A percentile compares a stretch with the other conserved stretches of the same genome.
Conservation (phyloP, 2,113 vertebrate genomes). For the Scophthalmus maximus region DNA sequence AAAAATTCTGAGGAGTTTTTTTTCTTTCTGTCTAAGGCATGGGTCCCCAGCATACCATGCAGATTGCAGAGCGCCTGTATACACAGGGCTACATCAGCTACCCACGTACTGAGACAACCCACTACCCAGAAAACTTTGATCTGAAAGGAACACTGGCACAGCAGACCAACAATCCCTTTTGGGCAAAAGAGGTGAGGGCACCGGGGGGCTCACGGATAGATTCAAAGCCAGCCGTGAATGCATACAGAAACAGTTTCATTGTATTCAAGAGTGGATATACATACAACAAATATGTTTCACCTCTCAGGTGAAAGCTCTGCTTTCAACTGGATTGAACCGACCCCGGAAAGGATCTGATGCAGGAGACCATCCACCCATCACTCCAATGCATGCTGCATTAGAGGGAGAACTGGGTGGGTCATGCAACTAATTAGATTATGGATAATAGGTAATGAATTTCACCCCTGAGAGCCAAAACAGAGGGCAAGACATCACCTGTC, state of each 20-base stretch:
- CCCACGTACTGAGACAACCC: conserved; percentile 96
- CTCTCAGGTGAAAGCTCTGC: conserved; percentile 89
- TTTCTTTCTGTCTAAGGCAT: conserved; percentile 83
- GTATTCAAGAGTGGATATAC: background rate
- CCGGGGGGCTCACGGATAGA: background rate
- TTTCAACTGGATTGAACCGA: conserved; percentile 90
- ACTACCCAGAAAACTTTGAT: conserved; percentile 97
- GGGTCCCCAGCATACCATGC: conserved; percentile 96
- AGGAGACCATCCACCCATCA: conserved; percentile 98
- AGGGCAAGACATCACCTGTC: background rate
- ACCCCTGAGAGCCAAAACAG: no score
- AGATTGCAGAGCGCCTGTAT: conserved; percentile 95
- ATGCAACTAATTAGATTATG: background rate
- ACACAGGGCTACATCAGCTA: conserved; percentile 99
- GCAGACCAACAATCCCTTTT: conserved; percentile 90
- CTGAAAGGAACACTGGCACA: conserved; percentile 91
- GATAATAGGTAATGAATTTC: background rate
- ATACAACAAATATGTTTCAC: background rate
- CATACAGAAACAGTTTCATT: background rate
- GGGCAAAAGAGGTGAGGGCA: conserved; percentile 89
- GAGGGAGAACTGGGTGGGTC: conserved; percentile 92
- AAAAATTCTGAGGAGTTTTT: background rate
- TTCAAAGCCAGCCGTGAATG: background rate
- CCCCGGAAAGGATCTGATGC: conserved; percentile 93
- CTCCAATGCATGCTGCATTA: conserved; percentile 93